phyloP scores from a whole-genome alignment of 1,140 invertebrate genomes.

The Achatina immaculata region DNA sequence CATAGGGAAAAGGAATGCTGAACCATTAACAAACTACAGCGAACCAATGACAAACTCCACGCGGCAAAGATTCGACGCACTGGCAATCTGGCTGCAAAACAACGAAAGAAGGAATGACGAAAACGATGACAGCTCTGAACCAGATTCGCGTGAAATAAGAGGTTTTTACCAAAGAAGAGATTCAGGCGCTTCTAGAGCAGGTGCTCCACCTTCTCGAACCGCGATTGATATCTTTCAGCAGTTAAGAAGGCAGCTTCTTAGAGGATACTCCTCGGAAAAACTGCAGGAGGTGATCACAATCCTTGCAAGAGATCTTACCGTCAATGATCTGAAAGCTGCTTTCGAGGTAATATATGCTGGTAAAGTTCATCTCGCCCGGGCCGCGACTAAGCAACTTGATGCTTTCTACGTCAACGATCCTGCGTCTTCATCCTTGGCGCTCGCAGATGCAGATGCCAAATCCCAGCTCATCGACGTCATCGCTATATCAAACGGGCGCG shows the following conservation, averaged over 20 bases:
- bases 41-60: neutral
- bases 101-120: neutral
- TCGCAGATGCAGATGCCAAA: neutral
- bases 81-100: neutral
- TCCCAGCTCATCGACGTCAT: neutral
- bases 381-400: neutral
- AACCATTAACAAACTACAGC: neutral
- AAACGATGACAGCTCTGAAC: too few species aligned
- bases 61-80: neutral
- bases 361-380: neutral
- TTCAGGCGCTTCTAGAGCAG: neutral
- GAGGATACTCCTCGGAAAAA: neutral
- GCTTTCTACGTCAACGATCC: conserved; percentile 10
- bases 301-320: neutral
- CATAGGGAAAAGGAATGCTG: neutral
- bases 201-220: neutral
- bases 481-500: conserved; percentile 1
- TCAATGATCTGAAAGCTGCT: conserved; percentile 5
- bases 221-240: neutral
- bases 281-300: neutral
- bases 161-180: neutral
- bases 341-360: neutral
- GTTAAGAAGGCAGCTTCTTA: neutral
- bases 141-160: too few species aligned
- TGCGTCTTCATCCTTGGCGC: neutral